Percentiles rank a stretch among this genome's conserved stretches.
Evolutionary conservation across 2,113 vertebrate species (phyloP).

Genomic region (Sminthopsis crassicaudata): DNA sequence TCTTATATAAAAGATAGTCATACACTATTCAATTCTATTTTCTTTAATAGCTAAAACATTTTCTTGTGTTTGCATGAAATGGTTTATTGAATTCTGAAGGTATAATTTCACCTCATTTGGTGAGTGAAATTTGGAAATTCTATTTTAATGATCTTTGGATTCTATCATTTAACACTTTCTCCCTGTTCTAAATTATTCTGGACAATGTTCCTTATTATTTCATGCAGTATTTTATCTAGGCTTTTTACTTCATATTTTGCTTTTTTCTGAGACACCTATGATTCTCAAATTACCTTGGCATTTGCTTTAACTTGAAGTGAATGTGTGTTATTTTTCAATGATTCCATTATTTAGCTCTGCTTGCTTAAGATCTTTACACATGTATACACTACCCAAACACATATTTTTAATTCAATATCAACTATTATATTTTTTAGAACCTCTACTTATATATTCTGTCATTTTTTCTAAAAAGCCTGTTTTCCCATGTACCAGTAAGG

Average conservation of each 20-base stretch:
- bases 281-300: not conserved
- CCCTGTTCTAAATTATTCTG: not conserved
- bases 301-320: not conserved
- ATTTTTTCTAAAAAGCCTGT: not conserved
- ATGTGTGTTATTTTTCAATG: not conserved
- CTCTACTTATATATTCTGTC: no score
- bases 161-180: not conserved
- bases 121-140: not conserved
- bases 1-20: not conserved
- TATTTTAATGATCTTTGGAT: not conserved
- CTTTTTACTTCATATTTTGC: not conserved
- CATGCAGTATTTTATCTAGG: not conserved
- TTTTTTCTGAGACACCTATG: not conserved
- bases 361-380: not conserved
- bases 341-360: not conserved
- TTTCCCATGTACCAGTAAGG: not conserved
- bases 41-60: not conserved
- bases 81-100: not conserved
- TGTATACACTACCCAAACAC: no score
- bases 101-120: not conserved
- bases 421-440: no score
- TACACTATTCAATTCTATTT: not conserved
- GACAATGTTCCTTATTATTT: not conserved
- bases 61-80: not conserved
- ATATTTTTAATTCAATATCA: no score